Conservation (phyloP, 2,113 vertebrate species). For the Chroicocephalus ridibundus region DNA sequence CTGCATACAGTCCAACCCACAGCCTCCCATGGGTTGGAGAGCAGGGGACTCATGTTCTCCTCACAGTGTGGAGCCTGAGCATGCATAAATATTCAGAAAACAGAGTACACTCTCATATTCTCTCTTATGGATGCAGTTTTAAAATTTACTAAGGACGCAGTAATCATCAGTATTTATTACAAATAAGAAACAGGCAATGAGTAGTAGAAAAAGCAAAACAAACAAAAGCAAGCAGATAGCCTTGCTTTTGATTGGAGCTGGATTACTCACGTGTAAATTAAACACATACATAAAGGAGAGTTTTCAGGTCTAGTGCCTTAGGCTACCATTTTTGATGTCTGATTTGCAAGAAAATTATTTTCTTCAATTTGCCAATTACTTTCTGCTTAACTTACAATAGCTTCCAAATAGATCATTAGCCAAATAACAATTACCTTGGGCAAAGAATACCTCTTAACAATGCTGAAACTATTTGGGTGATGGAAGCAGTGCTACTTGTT, state of each 20-base stretch:
- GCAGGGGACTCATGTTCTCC: not conserved
- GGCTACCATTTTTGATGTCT: slow-evolving; percentile 17
- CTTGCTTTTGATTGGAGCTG: not conserved
- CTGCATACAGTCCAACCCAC: not conserved
- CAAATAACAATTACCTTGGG: slow-evolving; percentile 38
- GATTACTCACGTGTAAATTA: slow-evolving; percentile 20
- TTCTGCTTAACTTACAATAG: slow-evolving; percentile 2
- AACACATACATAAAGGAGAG: not conserved
- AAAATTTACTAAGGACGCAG: not conserved
- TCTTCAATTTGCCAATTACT: slow-evolving; percentile 21
- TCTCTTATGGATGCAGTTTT: not conserved
- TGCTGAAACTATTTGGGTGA: not conserved
- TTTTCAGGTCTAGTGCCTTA: not conserved
- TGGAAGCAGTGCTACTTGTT: not conserved
- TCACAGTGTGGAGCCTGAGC: not conserved
- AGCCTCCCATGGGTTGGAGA: accelerated
- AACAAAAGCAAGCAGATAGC: not conserved
- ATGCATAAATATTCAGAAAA: accelerated
- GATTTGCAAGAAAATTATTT: slow-evolving; percentile 43
- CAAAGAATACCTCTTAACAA: slow-evolving; percentile 28
- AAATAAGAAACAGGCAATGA: not conserved
- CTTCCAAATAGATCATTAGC: slow-evolving; percentile 39
- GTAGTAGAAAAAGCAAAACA: not conserved
- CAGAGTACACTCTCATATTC: accelerated
- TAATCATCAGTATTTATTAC: not conserved